These are phyloP conservation scores for Pediacus dermestoides DNA, from an alignment of 2,888 invertebrate species.

Conservation along the genomic window DNA sequence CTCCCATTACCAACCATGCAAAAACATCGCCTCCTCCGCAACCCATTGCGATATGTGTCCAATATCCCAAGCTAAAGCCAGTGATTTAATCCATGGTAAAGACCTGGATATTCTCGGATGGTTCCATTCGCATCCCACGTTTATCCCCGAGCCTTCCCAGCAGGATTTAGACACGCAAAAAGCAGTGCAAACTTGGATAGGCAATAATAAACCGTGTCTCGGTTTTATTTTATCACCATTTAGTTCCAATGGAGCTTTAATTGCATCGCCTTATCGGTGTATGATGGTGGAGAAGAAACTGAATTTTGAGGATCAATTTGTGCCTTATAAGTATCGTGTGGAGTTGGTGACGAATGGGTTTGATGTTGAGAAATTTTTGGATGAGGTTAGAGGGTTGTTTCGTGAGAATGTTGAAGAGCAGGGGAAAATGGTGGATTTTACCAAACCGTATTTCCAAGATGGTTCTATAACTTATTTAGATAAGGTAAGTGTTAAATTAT, in stretches of 20 bases:
- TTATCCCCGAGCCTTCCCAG: constrained; percentile 66
- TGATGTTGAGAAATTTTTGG: constrained; percentile 45
- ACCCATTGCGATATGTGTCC: constrained; percentile 80
- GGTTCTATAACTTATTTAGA: constrained; percentile 54
- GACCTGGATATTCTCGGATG: constrained; percentile 55
- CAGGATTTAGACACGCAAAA: constrained; percentile 66
- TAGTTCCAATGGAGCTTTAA: constrained; percentile 53
- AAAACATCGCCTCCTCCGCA: constrained; percentile 59
- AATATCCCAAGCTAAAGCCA: constrained; percentile 62
- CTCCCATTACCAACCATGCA: constrained; percentile 60
- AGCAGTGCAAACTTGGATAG: constrained; percentile 57
- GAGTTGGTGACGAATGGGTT: constrained; percentile 34
- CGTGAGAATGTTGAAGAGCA: constrained; percentile 27
- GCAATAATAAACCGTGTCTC: constrained; percentile 57
- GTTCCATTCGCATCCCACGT: constrained; percentile 77
- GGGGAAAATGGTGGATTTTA: constrained; percentile 43
- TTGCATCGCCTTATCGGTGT: constrained; percentile 56
- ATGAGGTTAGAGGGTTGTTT: constrained; percentile 40
- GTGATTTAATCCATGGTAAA: constrained; percentile 52
- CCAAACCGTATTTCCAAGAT: constrained; percentile 52
- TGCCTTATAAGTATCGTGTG: constrained; percentile 49
- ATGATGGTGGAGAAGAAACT: constrained; percentile 52
- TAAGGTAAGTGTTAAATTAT: no score
- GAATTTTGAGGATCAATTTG: constrained; percentile 44
- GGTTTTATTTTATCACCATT: constrained; percentile 66